phyloP scores from a whole-genome alignment of 1,140 invertebrate species.

The Dendrolimus punctatus region DNA sequence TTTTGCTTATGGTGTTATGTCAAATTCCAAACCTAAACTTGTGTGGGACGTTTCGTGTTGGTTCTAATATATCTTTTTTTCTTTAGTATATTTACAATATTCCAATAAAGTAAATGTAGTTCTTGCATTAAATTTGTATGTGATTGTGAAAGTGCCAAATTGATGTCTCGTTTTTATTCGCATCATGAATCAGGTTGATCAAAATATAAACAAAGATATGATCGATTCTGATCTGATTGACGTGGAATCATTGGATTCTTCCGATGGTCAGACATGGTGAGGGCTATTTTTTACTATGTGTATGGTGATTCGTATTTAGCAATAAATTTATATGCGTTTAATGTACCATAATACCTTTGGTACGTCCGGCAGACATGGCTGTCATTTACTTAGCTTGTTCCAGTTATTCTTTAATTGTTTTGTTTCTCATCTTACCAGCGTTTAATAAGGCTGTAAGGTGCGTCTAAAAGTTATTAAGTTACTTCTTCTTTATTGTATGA shows the following conservation, averaged over 20 bases:
- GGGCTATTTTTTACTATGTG: slow-evolving; percentile 14
- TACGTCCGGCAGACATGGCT: slow-evolving; percentile 6
- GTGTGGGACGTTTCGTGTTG: slow-evolving; percentile 55
- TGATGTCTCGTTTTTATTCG: slow-evolving; percentile 50
- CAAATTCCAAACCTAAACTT: slow-evolving; percentile 64
- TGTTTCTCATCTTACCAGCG: not conserved
- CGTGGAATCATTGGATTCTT: slow-evolving; percentile 65
- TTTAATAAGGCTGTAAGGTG: too few relatives aligned
- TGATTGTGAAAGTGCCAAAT: slow-evolving; percentile 64
- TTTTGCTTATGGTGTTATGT: slow-evolving; percentile 45
- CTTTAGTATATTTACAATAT: slow-evolving; percentile 51
- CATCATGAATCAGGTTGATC: slow-evolving; percentile 65
- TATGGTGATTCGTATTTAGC: not conserved
- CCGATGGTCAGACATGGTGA: slow-evolving; percentile 65
- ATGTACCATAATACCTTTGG: too few relatives aligned
- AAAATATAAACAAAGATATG: slow-evolving; percentile 73
- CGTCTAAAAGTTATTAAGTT: too few relatives aligned
- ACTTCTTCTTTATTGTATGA: too few relatives aligned
- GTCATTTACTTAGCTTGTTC: slow-evolving; percentile 1
- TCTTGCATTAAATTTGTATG: slow-evolving; percentile 45
- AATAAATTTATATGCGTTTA: too few relatives aligned
- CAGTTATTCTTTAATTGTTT: not conserved
- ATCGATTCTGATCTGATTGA: slow-evolving; percentile 66
- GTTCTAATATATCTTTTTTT: slow-evolving; percentile 46
- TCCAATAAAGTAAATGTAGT: slow-evolving; percentile 52